These are phyloP conservation scores for Piaya cayana DNA, from an alignment of 2,113 vertebrate genomes.

Conservation along the genomic window DNA sequence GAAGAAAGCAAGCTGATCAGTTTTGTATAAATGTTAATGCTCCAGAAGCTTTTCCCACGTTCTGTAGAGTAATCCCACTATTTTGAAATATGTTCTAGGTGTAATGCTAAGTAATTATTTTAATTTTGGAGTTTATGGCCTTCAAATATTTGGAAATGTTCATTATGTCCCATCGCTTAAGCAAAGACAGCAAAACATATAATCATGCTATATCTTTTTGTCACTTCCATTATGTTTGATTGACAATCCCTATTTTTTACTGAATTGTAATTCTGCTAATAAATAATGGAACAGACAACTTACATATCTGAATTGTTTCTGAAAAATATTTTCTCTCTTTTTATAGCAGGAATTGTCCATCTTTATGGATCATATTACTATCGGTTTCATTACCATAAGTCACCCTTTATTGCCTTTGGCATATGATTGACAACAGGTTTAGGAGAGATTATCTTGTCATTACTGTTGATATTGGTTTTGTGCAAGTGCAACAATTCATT, in stretches of 20 bases:
- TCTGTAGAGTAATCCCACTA: not conserved
- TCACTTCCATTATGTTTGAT: not conserved
- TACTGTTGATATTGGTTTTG: rapidly evolving
- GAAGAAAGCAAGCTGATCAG: not conserved
- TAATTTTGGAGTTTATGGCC: not conserved
- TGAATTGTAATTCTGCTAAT: not conserved
- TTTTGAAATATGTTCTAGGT: not conserved
- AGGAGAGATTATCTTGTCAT: not conserved
- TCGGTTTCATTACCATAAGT: not conserved
- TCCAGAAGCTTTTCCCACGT: not conserved
- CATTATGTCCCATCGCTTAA: not conserved
- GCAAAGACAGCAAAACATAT: not conserved
- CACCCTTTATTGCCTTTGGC: not conserved
- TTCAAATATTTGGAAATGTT: not conserved
- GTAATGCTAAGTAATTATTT: not conserved
- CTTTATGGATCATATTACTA: not conserved
- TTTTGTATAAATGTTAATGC: not conserved
- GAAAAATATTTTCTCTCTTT: not conserved
- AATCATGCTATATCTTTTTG: not conserved
- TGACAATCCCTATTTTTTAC: not conserved
- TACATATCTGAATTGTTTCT: not conserved
- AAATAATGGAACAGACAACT: not conserved
- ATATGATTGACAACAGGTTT: not conserved
- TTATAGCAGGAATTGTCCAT: not conserved
- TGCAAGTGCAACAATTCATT: not conserved